Evolutionary conservation across 2,113 vertebrate species (phyloP), one percentile per base, ranked within the genome.

Genomic region (Tetrao urogallus): DNA sequence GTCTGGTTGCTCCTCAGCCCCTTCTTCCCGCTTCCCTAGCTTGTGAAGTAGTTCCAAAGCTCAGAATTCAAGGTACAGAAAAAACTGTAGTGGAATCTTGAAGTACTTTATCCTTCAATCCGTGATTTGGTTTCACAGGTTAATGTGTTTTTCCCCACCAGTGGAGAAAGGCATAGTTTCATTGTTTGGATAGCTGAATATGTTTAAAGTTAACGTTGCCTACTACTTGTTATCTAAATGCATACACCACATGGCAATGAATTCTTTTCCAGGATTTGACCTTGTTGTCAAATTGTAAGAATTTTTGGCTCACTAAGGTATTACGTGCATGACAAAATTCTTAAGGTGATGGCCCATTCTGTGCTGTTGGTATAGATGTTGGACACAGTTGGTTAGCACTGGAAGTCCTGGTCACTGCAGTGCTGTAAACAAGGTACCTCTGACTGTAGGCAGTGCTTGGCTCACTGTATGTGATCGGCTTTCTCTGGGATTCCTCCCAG

Each of bases 381-480:
- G 58, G 61, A 18, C 13, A 9, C 24, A 32, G n/a, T 0, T 74
- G 69, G 8, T 73, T 47, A 70, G 76, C 43, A 3, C 69, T 42
- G 40, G 14, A 30, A 74, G 18, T 42, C 60, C 66, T 87, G 78
- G 17, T 22, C 71, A 79, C 47, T 10, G 36, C 40, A 57, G 1
- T 73, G 27, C 72, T 88, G 58, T 42, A 18, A 82, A 61, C 30
- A 78, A 81, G 30, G 6, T 13, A 48, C 16, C 30, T 63, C 61
- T 84, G 34, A 3, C 6, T 72, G 43, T 57, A 32, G 22, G 8
- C 50, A 50, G 11, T 18, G 74, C 54, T 38, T 42, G 52, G 4
- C 27, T 73, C 3, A 0, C 17, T 42, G 40, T 69, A 10, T 0
- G 2, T 42, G 20, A 36, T 24, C 58, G 67, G 3, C 4, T 9